Evolutionary conservation across 2,797 vertebrate species (phyloP), one percentile per base, ranked within the genome.

Genomic region (Pelochelys cantorii): DNA sequence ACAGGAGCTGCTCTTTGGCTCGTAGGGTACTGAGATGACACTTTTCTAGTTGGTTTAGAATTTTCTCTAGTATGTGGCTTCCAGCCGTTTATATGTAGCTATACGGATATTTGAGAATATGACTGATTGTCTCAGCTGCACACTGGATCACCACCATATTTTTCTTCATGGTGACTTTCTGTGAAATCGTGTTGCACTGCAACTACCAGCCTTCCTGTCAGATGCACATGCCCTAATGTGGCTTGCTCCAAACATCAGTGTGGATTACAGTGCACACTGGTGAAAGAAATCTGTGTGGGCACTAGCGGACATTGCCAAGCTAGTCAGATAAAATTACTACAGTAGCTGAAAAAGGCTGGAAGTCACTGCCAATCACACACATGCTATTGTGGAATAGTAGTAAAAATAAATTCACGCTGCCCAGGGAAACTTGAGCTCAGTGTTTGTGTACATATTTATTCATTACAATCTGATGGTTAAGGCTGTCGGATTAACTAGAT

Each of bases 401-500:
- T 84, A 91, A 25, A 55, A 91, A 84, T 80, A 84, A 74, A 52
- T 86, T 55, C 2, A 27, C 5, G 1, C 22, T 83, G 27, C 8
- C 62, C 60, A 86, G 17, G 25, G 37, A 81, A 81, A 59, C 27
- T 59, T 60, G 55, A 27, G 27, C 18, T 83, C 25, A 54, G 8
- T 84, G 11, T 59, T 87, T 89, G 71, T 86, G 3, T 81, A 27
- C 53, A 1, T 79, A 56, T 92, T 90, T 86, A 81, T 92, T 90
- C 48, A 79, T 22, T 68, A 55, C 42, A 92, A 87, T 53, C 5
- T 89, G 81, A 34, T 7, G 56, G n/a, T 90, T 34, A 83, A 68
- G 71, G 94, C 85, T 90, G 48, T 13, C 75, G 22, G 37, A 80
- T 82, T 85, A 85, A 23, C 42, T 90, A 86, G 60, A 84, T 59